Percentiles rank a stretch among this genome's conserved stretches.
These are phyloP conservation scores for Heliconius melpomene DNA, from an alignment of 1,140 invertebrate genomes.

Conservation along the genomic window DNA sequence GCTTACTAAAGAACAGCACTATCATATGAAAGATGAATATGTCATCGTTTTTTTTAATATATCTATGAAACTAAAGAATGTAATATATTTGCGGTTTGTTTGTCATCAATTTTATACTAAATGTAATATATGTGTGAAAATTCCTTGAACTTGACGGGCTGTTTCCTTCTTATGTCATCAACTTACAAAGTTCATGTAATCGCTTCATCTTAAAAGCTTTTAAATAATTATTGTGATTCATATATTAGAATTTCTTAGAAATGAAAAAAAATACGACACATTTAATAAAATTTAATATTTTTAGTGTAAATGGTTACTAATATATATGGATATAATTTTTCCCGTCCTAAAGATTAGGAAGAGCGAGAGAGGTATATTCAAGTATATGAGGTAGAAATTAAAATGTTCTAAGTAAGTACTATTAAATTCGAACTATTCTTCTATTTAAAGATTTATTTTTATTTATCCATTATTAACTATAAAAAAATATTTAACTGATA, in stretches of 20 bases:
- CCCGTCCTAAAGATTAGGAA: too few species aligned
- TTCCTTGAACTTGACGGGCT: background rate
- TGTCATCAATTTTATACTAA: background rate
- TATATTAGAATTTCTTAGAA: background rate
- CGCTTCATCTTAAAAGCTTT: background rate
- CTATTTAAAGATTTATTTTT: too few species aligned
- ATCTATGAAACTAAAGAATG: background rate
- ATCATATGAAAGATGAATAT: too few species aligned
- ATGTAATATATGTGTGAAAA: background rate
- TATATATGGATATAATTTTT: too few species aligned
- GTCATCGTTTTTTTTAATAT: background rate
- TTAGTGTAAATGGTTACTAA: background rate
- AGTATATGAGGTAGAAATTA: too few species aligned
- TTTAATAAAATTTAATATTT: background rate
- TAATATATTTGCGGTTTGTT: background rate
- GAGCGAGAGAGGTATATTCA: too few species aligned
- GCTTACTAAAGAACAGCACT: too few species aligned
- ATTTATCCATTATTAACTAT: too few species aligned
- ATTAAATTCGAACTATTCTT: too few species aligned
- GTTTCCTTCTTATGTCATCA: slow-evolving; percentile 12
- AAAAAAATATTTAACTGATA: too few species aligned
- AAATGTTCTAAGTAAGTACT: too few species aligned
- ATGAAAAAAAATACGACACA: background rate
- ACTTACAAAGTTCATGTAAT: background rate
- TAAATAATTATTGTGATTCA: background rate